These are phyloP conservation scores for Scaptomyza tumidula DNA, from an alignment of 2,888 invertebrate genomes.

Conservation along the genomic window DNA sequence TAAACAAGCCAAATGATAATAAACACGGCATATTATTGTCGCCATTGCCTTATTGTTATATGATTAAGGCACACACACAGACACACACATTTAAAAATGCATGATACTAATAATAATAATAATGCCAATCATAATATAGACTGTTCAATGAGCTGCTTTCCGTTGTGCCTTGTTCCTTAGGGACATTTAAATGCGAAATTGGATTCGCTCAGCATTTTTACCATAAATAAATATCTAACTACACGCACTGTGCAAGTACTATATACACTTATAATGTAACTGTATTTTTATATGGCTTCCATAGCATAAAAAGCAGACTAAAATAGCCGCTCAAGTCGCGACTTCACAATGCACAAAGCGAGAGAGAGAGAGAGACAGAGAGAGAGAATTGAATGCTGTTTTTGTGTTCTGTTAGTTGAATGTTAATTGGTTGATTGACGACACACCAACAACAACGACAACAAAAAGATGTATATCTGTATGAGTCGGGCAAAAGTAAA, in stretches of 20 bases:
- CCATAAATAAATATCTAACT: slow-evolving; percentile 9
- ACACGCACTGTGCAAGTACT: slow-evolving; percentile 13
- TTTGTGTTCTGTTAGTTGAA: slow-evolving; percentile 52
- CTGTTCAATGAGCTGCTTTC: background rate
- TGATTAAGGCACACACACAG: slow-evolving; percentile 31
- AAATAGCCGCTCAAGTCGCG: background rate
- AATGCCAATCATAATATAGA: slow-evolving; percentile 5
- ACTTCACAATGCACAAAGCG: slow-evolving; percentile 3
- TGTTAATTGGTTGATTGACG: slow-evolving; percentile 69
- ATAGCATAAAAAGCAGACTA: background rate
- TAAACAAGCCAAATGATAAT: slow-evolving; percentile 41
- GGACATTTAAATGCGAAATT: background rate
- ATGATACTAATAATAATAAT: background rate
- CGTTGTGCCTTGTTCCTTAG: background rate
- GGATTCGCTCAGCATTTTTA: background rate
- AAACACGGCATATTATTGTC: slow-evolving; percentile 36
- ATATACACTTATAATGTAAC: background rate
- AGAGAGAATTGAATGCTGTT: slow-evolving; percentile 17
- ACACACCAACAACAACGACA: slow-evolving; percentile 12
- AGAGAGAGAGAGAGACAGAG: slow-evolving; percentile 7
- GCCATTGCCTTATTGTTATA: slow-evolving; percentile 37
- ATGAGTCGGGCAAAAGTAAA: slow-evolving; percentile 15
- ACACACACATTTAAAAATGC: too few species aligned
- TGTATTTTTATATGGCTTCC: slow-evolving; percentile 48
- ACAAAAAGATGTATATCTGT: background rate